These are phyloP conservation scores for Melanostoma mellinum DNA, from an alignment of 2,888 invertebrate species.

Conservation along the genomic window DNA sequence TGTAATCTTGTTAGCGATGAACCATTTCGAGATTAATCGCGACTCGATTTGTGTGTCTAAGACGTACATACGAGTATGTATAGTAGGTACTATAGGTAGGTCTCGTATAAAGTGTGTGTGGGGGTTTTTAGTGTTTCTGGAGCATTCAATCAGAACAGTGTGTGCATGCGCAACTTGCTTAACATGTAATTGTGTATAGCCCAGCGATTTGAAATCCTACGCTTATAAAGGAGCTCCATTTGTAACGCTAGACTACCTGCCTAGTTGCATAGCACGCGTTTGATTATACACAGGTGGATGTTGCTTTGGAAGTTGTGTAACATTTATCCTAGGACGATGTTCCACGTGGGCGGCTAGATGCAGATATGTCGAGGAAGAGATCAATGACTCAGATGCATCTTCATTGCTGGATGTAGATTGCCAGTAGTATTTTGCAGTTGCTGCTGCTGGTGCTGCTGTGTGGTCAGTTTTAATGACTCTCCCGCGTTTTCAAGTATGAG, in stretches of 20 bases:
- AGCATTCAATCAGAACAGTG: constrained; percentile 45
- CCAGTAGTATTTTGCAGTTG: constrained; percentile 7
- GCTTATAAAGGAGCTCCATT: constrained; percentile 22
- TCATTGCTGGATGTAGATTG: constrained; percentile 62
- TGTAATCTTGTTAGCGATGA: constrained; percentile 72
- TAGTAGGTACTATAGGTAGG: no score
- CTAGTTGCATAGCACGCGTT: constrained; percentile 2
- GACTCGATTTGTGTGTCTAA: constrained; percentile 61
- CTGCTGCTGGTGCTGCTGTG: constrained; percentile 27
- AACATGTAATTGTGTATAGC: constrained; percentile 37
- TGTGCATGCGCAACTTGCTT: constrained; percentile 30
- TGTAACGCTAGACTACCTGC: constrained; percentile 44
- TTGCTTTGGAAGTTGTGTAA: constrained; percentile 40
- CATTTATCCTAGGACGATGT: constrained; percentile 24
- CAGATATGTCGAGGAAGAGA: constrained; percentile 24
- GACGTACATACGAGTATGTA: background rate
- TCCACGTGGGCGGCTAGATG: constrained; percentile 48
- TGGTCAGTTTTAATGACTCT: constrained; percentile 51
- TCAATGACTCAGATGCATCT: constrained; percentile 66
- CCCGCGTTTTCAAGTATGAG: constrained; percentile 52
- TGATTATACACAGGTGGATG: constrained; percentile 47
- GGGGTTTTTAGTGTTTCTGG: constrained; percentile 11
- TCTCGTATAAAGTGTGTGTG: constrained; percentile 3
- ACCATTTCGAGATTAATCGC: constrained; percentile 71
- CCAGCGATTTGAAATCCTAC: constrained; percentile 47